Base-by-base conservation (phyloP, 92 coral and sea anemone genomes). In the Porites evermanni region DNA sequence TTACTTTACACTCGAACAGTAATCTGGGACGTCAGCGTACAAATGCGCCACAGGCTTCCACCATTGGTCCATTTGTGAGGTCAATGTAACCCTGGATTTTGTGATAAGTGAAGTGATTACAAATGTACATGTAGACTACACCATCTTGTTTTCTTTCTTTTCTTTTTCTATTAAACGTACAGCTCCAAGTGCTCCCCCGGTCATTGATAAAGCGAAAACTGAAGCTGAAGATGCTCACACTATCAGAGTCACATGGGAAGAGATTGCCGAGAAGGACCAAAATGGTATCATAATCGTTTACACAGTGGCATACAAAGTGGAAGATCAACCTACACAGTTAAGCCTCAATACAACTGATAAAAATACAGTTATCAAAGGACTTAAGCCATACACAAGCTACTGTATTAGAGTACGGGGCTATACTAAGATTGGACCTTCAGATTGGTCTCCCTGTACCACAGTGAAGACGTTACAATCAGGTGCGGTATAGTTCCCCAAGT, bases 141-240 rank as follows among this genome's bases (percentile, higher is more conserved):
- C 44, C 4, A 32, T 32, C 44, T 32, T 38, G 6, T 38, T 38
- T 4, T 38, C 47, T 38, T 38, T 38, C 47, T 38, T 38, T 38
- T 38, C 47, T 18, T 76, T 13, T 76, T 60, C 54, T 16, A 44
- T 71, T 20, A 2, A 8, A 7, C 21, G n/a, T 5, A 21, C 20
- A 92, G 95, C 73, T 60, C 95, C 95, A 17, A 81, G 81, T 72
- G 64, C 87, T 38, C 54, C 75, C 26, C 95, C 95, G 9, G 61
- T 8, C 12, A 92, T 92, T 64, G 29, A 53, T 12, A 6, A 61
- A 59, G 32, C n/a, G n/a, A n/a, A n/a, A n/a, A n/a, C 16, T 1
- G 58, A 65, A 8, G 90, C 95, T 12, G 85, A 85, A 53, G 95
- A 92, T n/a, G 95, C 95, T 24, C 91, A 89, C 83, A 89, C 92